Conservation (phyloP, 2,888 invertebrate genomes). For the Lasioglossum pauxillum region DNA sequence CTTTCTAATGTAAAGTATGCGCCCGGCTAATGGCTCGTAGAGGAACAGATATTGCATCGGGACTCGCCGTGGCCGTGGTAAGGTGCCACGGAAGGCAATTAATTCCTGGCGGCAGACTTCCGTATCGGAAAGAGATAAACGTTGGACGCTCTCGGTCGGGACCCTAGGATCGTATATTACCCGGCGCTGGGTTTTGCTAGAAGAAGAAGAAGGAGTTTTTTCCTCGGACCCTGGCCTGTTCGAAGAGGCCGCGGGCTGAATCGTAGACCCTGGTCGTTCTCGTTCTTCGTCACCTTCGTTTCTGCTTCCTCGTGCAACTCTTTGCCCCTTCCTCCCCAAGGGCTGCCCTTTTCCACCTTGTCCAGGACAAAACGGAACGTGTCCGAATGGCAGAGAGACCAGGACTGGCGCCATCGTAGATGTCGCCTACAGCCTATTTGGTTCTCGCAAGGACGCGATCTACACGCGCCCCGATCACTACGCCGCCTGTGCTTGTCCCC, state of each 20-base stretch:
- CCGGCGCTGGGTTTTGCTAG: slow-evolving; percentile 61
- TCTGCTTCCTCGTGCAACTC: slow-evolving; percentile 20
- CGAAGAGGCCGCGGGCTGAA: background rate
- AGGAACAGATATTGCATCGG: slow-evolving; percentile 73
- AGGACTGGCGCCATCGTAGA: slow-evolving; percentile 81
- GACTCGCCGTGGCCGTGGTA: slow-evolving; percentile 64
- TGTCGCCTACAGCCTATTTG: slow-evolving; percentile 75
- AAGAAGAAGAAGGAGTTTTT: background rate
- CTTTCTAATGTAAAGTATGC: slow-evolving; percentile 74
- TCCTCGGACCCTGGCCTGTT: background rate
- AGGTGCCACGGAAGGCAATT: slow-evolving; percentile 74
- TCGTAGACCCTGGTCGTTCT: background rate
- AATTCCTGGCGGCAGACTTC: slow-evolving; percentile 73
- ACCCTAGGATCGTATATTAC: slow-evolving; percentile 72
- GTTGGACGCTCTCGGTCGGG: slow-evolving; percentile 70
- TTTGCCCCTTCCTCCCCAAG: slow-evolving; percentile 25
- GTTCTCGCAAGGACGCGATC: slow-evolving; percentile 66
- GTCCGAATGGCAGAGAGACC: slow-evolving; percentile 71
- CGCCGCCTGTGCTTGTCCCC: slow-evolving; percentile 36
- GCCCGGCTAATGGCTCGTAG: slow-evolving; percentile 71
- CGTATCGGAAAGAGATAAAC: slow-evolving; percentile 76
- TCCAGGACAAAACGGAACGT: slow-evolving; percentile 58
- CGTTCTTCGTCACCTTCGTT: slow-evolving; percentile 2
- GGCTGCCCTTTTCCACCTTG: slow-evolving; percentile 66
- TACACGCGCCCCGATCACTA: slow-evolving; percentile 48